Percentiles rank a stretch among this genome's conserved stretches.
phyloP scores from a whole-genome alignment of 1,140 invertebrate genomes.

The Pseudomyrmex pallidus region DNA sequence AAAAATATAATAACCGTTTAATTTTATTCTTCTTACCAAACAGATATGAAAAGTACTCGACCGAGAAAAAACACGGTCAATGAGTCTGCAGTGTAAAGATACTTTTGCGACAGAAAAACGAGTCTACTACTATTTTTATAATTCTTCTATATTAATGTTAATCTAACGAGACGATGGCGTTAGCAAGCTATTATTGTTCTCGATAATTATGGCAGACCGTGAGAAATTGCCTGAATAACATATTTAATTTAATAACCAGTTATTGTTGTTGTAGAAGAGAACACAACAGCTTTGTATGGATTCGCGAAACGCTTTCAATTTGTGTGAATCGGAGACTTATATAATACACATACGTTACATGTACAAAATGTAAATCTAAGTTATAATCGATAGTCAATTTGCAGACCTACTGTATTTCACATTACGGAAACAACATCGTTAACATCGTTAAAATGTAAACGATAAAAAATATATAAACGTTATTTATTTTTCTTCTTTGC shows the following conservation, averaged over 20 bases:
- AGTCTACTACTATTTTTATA: conserved; percentile 26
- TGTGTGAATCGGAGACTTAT: conserved; percentile 13
- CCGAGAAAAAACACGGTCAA: conserved; percentile 26
- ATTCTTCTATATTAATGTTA: conserved; percentile 33
- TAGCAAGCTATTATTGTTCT: conserved; percentile 23
- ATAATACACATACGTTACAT: conserved; percentile 30
- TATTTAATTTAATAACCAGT: conserved; percentile 48
- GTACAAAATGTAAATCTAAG: conserved; percentile 14
- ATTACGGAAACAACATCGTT: conserved; percentile 8
- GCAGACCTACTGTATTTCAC: conserved; percentile 25
- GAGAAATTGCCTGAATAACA: conserved; percentile 25
- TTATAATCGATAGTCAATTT: conserved; percentile 33
- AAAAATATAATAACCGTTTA: conserved; percentile 38
- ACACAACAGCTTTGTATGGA: conserved; percentile 30
- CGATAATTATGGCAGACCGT: conserved; percentile 24
- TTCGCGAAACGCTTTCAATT: conserved; percentile 28
- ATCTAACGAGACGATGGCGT: background rate
- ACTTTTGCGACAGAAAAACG: conserved; percentile 4
- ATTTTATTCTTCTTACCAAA: conserved; percentile 48
- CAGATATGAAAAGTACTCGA: conserved; percentile 27
- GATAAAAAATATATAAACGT: conserved; percentile 19
- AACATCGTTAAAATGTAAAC: conserved; percentile 33
- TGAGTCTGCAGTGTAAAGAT: conserved; percentile 24
- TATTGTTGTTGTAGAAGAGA: conserved; percentile 31
- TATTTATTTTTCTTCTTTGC: background rate